phyloP scores from a whole-genome alignment of 2,113 vertebrate species.

The Ailuropoda melanoleuca region DNA sequence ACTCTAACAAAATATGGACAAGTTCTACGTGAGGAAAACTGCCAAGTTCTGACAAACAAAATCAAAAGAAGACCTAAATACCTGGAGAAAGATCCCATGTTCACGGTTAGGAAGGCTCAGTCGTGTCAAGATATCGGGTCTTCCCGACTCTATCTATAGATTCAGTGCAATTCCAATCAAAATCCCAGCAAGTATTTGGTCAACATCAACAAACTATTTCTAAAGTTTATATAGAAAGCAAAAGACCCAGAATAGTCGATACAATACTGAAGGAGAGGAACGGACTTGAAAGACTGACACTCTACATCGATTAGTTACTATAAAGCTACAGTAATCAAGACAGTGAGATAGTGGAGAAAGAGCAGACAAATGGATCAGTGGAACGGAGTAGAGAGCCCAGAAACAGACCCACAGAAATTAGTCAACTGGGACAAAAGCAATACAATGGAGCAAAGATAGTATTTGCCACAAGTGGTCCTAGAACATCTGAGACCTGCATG shows the following conservation, averaged over 20 bases:
- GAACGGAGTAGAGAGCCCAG: neutral
- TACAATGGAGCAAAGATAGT: no score
- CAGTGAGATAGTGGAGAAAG: neutral
- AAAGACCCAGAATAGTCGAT: neutral
- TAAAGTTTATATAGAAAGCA: neutral
- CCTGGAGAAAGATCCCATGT: neutral
- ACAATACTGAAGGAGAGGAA: neutral
- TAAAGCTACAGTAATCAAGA: neutral
- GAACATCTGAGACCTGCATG: no score
- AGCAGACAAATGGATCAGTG: neutral
- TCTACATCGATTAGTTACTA: neutral
- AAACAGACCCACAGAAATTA: neutral
- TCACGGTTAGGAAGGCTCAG: neutral
- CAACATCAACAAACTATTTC: neutral
- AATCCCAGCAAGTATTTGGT: neutral
- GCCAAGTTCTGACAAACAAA: neutral
- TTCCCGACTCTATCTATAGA: neutral
- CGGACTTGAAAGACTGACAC: neutral
- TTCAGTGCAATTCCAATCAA: neutral
- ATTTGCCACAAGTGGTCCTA: neutral
- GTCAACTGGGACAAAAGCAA: neutral
- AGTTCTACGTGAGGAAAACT: neutral
- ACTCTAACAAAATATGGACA: no score
- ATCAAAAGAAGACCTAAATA: neutral
- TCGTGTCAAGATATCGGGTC: neutral